Evolutionary conservation across 2,797 vertebrate genomes (phyloP).

Genomic region (Centropyge bicolor): DNA sequence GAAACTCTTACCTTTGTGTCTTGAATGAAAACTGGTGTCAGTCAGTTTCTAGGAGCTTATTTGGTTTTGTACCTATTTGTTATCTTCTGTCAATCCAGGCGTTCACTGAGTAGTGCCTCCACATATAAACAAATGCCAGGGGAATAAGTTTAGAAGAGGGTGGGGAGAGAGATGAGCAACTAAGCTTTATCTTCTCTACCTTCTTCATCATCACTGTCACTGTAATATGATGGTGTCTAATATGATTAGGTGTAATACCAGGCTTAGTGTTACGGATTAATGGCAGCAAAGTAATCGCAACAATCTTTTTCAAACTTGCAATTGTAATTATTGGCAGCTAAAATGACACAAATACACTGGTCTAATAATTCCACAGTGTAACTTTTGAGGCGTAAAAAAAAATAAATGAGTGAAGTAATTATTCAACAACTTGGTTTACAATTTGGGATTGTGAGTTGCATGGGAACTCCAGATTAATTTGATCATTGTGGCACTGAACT

Average conservation of each 20-base stretch:
- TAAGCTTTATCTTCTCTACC: constrained; percentile 58
- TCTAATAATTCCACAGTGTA: not conserved
- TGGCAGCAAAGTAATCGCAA: not conserved
- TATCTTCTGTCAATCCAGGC: constrained; percentile 18
- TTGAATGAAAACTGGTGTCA: not conserved
- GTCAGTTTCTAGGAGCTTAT: constrained; percentile 14
- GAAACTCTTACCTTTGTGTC: constrained; percentile 46
- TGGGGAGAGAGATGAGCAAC: constrained; percentile 44
- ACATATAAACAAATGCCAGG: not conserved
- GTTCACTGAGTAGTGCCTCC: constrained; percentile 12
- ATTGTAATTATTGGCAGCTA: no score
- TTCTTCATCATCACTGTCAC: constrained; percentile 39
- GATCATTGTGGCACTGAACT: no score
- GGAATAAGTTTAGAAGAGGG: constrained; percentile 27
- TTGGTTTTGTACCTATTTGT: not conserved
- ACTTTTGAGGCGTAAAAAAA: not conserved
- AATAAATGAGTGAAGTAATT: not conserved
- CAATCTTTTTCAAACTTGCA: not conserved
- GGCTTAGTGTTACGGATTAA: constrained; percentile 1
- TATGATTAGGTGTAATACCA: constrained; percentile 57
- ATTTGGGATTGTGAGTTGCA: not conserved
- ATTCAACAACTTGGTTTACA: not conserved
- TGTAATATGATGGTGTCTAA: constrained; percentile 35
- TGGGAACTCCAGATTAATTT: no score
- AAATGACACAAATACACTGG: not conserved